Percentiles rank a stretch among this genome's conserved stretches.
Evolutionary conservation across 2,113 vertebrate genomes (phyloP).

Genomic region (Toxotes chatareus): DNA sequence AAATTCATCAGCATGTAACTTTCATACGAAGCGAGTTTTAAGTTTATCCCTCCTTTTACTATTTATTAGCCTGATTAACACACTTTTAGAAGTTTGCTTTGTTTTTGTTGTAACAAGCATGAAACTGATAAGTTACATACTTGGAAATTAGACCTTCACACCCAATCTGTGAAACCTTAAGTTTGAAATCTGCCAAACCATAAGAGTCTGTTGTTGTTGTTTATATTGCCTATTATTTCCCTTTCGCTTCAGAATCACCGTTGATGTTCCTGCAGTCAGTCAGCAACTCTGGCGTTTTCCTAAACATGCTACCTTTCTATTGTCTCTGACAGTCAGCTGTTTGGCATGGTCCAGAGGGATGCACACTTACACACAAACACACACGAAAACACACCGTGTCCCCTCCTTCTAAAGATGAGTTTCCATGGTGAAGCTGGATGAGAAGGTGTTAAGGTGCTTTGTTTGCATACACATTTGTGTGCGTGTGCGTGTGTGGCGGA

Average conservation of each 20-base stretch:
- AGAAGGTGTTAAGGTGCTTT: conserved; percentile 31
- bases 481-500: background rate
- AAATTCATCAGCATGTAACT: conserved; percentile 1
- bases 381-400: conserved; percentile 32
- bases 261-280: conserved; percentile 8
- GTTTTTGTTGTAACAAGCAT: background rate
- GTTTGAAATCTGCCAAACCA: background rate
- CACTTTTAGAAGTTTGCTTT: background rate
- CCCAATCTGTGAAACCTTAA: too few relatives aligned
- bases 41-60: background rate
- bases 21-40: background rate
- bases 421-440: conserved; percentile 75
- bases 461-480: conserved; percentile 38
- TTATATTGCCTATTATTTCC: background rate
- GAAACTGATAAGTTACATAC: background rate
- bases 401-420: conserved; percentile 63
- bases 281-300: conserved; percentile 5
- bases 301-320: conserved; percentile 28
- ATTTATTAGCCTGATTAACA: too few relatives aligned
- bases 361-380: background rate
- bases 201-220: background rate
- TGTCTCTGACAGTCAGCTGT: conserved; percentile 36
- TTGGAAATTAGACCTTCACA: background rate
- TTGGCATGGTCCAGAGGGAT: conserved; percentile 36
- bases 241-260: background rate